Evolutionary conservation across 1,140 invertebrate genomes (phyloP).

Genomic region (Neotoxoptera formosana): DNA sequence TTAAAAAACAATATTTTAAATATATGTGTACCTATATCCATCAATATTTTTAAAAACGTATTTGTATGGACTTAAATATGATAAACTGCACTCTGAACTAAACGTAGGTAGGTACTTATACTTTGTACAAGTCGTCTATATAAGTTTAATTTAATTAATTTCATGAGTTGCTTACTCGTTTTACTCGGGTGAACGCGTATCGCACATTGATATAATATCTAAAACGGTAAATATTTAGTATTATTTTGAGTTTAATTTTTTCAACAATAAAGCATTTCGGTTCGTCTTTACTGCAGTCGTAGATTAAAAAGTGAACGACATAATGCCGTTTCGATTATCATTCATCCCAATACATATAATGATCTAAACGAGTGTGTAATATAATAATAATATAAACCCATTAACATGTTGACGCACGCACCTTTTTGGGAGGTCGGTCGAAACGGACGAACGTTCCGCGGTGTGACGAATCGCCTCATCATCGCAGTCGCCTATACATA

Average conservation of each 20-base stretch:
- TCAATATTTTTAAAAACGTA: background rate
- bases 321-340: background rate
- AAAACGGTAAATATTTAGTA: background rate
- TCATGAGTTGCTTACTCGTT: background rate
- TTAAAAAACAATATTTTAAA: too few relatives aligned
- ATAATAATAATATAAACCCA: slow-evolving; percentile 28
- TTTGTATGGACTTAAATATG: background rate
- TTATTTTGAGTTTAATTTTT: background rate
- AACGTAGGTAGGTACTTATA: background rate
- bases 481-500: slow-evolving; percentile 16
- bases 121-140: background rate
- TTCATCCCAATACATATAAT: background rate
- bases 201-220: background rate
- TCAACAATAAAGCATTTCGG: background rate
- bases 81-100: background rate
- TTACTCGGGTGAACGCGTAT: too few relatives aligned
- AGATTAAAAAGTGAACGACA: background rate
- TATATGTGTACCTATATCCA: too few relatives aligned
- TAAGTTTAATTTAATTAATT: background rate
- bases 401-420: background rate
- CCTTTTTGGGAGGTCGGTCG: slow-evolving; percentile 18
- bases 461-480: slow-evolving; percentile 41
- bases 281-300: background rate
- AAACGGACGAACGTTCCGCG: slow-evolving; percentile 8
- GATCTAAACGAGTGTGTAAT: slow-evolving; percentile 31